Evolutionary conservation across 2,888 invertebrate genomes (phyloP), one percentile per base, ranked within the genome.

Genomic region (Marronus borbonicus): DNA sequence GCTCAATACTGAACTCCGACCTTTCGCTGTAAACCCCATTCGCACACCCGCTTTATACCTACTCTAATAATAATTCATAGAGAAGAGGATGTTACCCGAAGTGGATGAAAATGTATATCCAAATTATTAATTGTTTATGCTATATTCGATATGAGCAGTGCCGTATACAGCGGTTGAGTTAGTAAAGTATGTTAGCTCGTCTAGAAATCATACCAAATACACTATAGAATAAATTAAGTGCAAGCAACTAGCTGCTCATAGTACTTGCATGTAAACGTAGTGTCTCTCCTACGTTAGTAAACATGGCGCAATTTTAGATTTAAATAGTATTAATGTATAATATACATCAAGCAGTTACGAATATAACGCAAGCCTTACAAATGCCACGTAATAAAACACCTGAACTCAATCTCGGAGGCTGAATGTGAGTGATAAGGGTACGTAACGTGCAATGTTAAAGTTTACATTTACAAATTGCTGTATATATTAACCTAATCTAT

Each of bases 401-500:
- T 24, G 24, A 3, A 49, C 50, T 65, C 17, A 65, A 65, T n/a
- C 68, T 20, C 50, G 44, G 36, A 44, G 24, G 60, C 72, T 74
- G 72, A 49, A 60, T 74, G 60, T 24, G 36, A 28, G 49, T 24
- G 72, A 74, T 74, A 74, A 74, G 72, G 44, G 44, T 74, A 39
- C 60, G n/a, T 8, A 24, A 14, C 44, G 12, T 44, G 39, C 10
- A 60, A 60, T 24, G 44, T 58, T 28, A 24, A 39, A 60, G 72
- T 60, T 60, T 60, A 49, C 50, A 52, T 50, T 68, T 28, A 50
- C 68, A 68, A 28, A 49, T 68, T 68, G 8, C 20, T 20, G 20
- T 58, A 20, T 20, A 58, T 8, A 20, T 58, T 58, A 58, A 8
- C 17, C 55, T 58, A 8, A 58, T 58, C 20, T 58, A 58, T 58